Evolutionary conservation across 2,797 vertebrate genomes (phyloP).

Genomic region (Sebastes cheni): DNA sequence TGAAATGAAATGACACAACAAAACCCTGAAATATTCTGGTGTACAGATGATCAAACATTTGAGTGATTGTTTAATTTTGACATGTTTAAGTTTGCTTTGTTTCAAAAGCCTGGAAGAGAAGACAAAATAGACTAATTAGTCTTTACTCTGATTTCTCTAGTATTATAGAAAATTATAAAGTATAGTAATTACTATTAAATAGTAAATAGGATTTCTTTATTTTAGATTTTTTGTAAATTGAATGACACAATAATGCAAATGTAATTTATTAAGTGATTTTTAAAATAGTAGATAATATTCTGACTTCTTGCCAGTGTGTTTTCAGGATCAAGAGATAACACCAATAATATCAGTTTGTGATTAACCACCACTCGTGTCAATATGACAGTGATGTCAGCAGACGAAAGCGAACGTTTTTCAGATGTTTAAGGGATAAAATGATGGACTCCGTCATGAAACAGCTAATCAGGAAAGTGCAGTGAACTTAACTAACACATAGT

Average conservation of each 20-base stretch:
- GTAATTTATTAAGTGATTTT: not conserved
- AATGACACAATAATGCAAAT: not conserved
- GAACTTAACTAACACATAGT: not conserved
- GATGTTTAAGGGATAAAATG: not conserved
- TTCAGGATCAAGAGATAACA: not conserved
- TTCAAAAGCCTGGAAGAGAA: not conserved
- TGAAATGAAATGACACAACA: not conserved
- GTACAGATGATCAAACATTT: not conserved
- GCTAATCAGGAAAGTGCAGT: not conserved
- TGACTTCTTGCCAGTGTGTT: not conserved
- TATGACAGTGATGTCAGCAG: not conserved
- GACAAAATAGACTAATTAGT: not conserved
- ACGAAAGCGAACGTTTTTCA: not conserved
- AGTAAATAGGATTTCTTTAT: not conserved
- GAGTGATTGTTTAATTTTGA: not conserved
- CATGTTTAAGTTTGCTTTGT: not conserved
- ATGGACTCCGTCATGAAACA: not conserved
- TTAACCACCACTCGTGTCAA: not conserved
- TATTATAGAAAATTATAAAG: not conserved
- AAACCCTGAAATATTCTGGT: not conserved
- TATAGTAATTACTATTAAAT: not conserved
- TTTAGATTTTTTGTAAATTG: too few species aligned
- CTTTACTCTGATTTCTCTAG: not conserved
- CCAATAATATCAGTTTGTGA: not conserved
- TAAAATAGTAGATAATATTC: not conserved